These are phyloP conservation scores for Ovis canadensis DNA, from an alignment of 2,113 vertebrate genomes.

Conservation along the genomic window DNA sequence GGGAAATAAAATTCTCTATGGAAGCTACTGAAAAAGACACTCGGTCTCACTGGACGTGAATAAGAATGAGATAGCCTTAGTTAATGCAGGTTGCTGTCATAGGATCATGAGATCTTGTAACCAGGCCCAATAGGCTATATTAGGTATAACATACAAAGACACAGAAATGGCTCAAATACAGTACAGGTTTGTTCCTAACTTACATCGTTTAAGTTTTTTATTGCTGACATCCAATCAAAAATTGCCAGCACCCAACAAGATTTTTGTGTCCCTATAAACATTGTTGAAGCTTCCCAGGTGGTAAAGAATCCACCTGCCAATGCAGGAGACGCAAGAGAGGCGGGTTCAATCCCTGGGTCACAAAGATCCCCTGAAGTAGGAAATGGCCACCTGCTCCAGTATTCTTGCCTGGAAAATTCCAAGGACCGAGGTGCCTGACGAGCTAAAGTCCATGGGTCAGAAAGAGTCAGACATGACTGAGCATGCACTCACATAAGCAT, in stretches of 20 bases:
- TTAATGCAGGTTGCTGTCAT: not conserved
- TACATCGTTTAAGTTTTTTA: not conserved
- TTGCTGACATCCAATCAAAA: not conserved
- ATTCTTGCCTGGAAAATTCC: not conserved
- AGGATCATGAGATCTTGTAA: not conserved
- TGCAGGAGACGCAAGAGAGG: not conserved
- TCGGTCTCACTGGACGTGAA: not conserved
- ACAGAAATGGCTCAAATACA: not conserved
- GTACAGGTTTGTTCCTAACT: not conserved
- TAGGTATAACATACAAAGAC: not conserved
- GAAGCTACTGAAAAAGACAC: not conserved
- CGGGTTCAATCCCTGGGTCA: not conserved
- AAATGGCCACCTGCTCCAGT: not conserved
- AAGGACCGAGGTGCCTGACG: not conserved
- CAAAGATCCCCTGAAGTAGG: not conserved
- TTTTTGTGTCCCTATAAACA: not conserved
- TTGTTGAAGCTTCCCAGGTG: not conserved
- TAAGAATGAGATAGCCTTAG: not conserved
- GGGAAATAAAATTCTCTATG: not conserved
- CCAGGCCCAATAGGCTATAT: not conserved
- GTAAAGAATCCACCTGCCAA: not conserved
- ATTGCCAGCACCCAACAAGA: not conserved
- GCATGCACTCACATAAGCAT: not conserved
- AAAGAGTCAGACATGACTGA: not conserved
- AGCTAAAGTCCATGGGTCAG: not conserved